A percentile compares a stretch with the other conserved stretches of the same genome.
phyloP scores from a whole-genome alignment of 2,797 vertebrate species.

The Lagocephalus sceleratus region DNA sequence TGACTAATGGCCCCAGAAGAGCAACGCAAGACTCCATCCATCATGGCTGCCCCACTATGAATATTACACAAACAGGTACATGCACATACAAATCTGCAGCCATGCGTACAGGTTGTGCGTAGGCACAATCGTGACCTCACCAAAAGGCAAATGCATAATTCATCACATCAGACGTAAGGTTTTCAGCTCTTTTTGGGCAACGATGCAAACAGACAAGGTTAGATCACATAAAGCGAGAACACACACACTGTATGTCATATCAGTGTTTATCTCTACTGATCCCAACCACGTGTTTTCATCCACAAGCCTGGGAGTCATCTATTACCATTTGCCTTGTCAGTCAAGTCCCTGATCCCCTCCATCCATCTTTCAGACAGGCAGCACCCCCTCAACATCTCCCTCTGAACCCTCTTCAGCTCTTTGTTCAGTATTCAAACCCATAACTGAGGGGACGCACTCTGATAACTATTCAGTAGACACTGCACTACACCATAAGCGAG shows the following conservation, averaged over 20 bases:
- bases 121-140: background rate
- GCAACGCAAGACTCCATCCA: conserved; percentile 58
- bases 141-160: conserved; percentile 4
- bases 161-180: background rate
- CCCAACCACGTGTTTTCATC: conserved; percentile 29
- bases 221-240: conserved; percentile 20
- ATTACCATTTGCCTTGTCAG: conserved; percentile 66
- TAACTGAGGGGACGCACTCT: conserved; percentile 26
- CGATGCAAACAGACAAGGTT: conserved; percentile 2
- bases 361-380: conserved; percentile 46
- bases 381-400: background rate
- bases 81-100: conserved; percentile 1
- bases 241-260: conserved; percentile 31
- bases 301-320: conserved; percentile 50
- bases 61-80: conserved; percentile 27
- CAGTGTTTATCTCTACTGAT: conserved; percentile 53
- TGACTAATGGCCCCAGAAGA: conserved; percentile 67
- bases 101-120: background rate
- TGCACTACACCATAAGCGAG: background rate
- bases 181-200: background rate
- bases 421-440: conserved; percentile 54
- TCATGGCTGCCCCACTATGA: conserved; percentile 37
- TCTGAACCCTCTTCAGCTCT: background rate
- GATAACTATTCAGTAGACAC: conserved; percentile 45
- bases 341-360: conserved; percentile 48